Percentiles rank a stretch among this genome's conserved stretches.
Conservation (phyloP, 1,140 invertebrate species). For the Orius insidiosus region DNA sequence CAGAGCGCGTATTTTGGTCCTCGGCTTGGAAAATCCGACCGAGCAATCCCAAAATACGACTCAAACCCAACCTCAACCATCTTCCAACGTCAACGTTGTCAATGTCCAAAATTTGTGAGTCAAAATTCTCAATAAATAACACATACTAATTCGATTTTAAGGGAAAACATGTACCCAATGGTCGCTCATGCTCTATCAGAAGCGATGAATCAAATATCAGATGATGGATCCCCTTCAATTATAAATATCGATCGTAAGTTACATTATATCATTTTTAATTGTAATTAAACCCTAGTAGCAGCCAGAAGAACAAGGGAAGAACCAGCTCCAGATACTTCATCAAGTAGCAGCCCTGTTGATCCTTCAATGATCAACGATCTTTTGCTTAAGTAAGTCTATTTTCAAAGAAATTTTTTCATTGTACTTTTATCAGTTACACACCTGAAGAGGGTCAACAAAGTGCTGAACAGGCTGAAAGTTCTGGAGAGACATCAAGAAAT, state of each 20-base stretch:
- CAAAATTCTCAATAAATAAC: too few relatives aligned
- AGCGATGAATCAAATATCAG: background rate
- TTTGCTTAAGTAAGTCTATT: too few relatives aligned
- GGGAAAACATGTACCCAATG: too few relatives aligned
- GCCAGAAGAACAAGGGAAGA: background rate
- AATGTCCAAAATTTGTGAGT: too few relatives aligned
- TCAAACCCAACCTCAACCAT: background rate
- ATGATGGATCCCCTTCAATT: slow-evolving; percentile 2
- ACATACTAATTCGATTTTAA: too few relatives aligned
- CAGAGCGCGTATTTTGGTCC: too few relatives aligned
- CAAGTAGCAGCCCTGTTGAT: background rate
- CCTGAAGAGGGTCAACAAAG: background rate
- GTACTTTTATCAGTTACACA: too few relatives aligned
- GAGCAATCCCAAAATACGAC: too few relatives aligned
- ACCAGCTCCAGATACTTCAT: background rate
- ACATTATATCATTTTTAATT: slow-evolving; percentile 3
- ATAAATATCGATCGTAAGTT: slow-evolving; percentile 6
- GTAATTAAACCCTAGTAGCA: background rate
- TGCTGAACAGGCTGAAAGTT: slow-evolving; percentile 2
- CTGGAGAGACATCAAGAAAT: background rate
- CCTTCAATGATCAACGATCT: too few relatives aligned
- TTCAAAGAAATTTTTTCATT: too few relatives aligned
- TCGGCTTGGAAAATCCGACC: too few relatives aligned
- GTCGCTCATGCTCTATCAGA: slow-evolving; percentile 6
- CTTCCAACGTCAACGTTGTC: background rate